Evolutionary conservation across 2,797 vertebrate species (phyloP), one percentile per base, ranked within the genome.

Genomic region (Rousettus madagascariensis): DNA sequence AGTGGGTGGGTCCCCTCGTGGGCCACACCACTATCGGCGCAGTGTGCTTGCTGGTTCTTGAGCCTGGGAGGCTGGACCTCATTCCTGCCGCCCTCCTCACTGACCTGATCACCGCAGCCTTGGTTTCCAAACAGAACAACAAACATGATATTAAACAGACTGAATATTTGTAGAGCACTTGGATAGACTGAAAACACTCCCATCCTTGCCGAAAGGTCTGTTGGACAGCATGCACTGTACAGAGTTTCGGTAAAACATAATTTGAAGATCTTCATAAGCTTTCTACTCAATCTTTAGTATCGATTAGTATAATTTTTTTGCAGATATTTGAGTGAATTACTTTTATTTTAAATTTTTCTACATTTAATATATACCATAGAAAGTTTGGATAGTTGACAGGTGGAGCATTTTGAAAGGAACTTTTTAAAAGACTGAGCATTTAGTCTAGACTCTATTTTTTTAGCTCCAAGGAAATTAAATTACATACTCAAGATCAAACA

Each of bases 1-100:
- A 98, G 99, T 99, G 99, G 99, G 99, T 99, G 99, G 99, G 99
- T 98, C 95, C 16, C 93, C 96, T 26, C 36, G 94, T 38, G 97
- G 80, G 96, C 98, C 88, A 80, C 96, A 97, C 98, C 97, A 95
- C 91, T 97, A 80, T 93, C 95, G 92, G 97, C 97, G 84, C 96
- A 69, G 97, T 98, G 97, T 95, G 98, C 82, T 92, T 91, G 90
- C 82, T 92, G 91, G 89, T 96, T 93, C 96, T 97, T 95, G 96
- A 95, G 97, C 97, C 96, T 93, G 1, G 86, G 98, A 72, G 11
- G 28, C 97, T 97, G 97, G 98, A 96, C 94, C 97, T 97, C 84
- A 87, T 95, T 97, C 96, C 98, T 95, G 96, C 96, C 83, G 80
- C 53, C 95, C 95, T 96, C 89, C 93, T 96, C 69, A 0, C 85